Evolutionary conservation across 2,888 invertebrate species (phyloP), one percentile per base, ranked within the genome.

Genomic region (Nomada goodeniana): DNA sequence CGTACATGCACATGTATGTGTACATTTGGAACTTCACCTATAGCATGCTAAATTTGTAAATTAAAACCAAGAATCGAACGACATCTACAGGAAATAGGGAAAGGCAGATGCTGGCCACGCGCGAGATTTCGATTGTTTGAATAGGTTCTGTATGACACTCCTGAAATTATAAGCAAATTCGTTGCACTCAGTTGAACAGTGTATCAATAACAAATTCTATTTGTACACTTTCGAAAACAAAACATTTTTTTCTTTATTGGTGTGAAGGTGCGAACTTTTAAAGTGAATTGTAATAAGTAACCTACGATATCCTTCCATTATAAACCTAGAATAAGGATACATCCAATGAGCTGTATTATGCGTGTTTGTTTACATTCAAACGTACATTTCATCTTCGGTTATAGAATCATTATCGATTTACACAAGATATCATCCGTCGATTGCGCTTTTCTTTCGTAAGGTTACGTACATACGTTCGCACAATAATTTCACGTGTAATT

Each of bases 271-370:
- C 65, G 52, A 82, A 80, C 55, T 63, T 78, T 65, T n/a, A 50
- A 70, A 65, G 64, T 78, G 57, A 84, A 59, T 65, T 59, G 47
- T 78, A 75, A 15, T 57, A 73, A 77, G 82, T 83, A 75, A 71
- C 29, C 59, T 75, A 71, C 63, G 81, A 63, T 71, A 67, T 61
- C 55, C 71, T 83, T 55, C 23, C 64, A 76, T 79, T 79, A 79
- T 63, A 83, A 79, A 82, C 52, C 61, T 84, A 83, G 76, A 73
- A 70, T 74, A 67, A 55, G 67, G 77, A 80, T 79, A 82, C 83
- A 75, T 84, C 69, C 69, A 76, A 83, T 81, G 83, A 82, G 82
- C 78, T 82, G 76, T 84, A 84, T 83, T 80, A 82, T 80, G 83
- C 80, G 83, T 83, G 76, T 80, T 84, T 82, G 82, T 80, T 82